Conservation (phyloP, 2,888 invertebrate species). For the Seira musarum region DNA sequence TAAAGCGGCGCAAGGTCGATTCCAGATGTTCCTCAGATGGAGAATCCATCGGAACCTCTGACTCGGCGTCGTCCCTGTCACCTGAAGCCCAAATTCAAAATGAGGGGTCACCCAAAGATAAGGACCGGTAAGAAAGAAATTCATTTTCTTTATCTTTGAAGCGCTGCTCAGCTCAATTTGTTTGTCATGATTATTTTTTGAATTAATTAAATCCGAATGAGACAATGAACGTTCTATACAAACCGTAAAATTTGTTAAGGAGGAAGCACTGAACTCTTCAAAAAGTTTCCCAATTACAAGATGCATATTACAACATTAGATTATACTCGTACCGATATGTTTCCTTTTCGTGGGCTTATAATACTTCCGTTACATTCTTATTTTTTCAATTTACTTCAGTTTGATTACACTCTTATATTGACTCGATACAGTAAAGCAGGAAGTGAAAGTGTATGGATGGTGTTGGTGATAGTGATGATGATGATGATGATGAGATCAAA, state of each 20-base stretch:
- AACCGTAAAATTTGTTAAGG: not conserved
- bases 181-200: constrained; percentile 2
- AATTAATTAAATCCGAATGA: not conserved
- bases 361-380: too few relatives aligned
- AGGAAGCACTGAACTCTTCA: constrained; percentile 10
- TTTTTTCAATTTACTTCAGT: not conserved
- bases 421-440: constrained; percentile 41
- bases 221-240: not conserved
- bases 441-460: constrained; percentile 39
- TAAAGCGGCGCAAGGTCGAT: constrained; percentile 98
- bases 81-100: constrained; percentile 66
- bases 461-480: not conserved
- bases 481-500: constrained; percentile 42
- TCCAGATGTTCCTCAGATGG: constrained; percentile 97
- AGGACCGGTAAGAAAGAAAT: constrained; percentile 66
- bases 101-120: constrained; percentile 68
- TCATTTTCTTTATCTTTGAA: not conserved
- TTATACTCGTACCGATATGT: too few relatives aligned
- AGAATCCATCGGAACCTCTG: constrained; percentile 74
- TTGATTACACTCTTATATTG: too few relatives aligned
- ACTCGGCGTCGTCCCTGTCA: constrained; percentile 67
- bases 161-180: not conserved
- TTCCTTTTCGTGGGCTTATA: too few relatives aligned
- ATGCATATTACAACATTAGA: too few relatives aligned
- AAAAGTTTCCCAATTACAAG: constrained; percentile 1